phyloP scores from a whole-genome alignment of 2,113 vertebrate species.

The Paedocypris sp. region DNA sequence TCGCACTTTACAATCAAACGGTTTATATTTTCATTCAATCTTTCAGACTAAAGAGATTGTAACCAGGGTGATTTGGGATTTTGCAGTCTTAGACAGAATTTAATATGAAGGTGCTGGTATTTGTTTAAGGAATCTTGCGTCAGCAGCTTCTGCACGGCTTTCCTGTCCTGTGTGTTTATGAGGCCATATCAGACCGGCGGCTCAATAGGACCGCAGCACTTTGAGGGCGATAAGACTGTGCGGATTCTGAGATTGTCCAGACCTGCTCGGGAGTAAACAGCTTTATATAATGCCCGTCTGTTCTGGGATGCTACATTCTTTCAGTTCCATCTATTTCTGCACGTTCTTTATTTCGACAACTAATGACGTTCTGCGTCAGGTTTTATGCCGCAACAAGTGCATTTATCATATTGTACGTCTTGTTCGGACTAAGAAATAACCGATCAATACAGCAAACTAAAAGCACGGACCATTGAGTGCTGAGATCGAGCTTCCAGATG shows the following conservation, averaged over 20 bases:
- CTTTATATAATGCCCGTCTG: not conserved
- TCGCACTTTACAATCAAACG: not conserved
- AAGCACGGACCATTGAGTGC: not conserved
- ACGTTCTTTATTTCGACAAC: too few species aligned
- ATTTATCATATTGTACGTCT: not conserved
- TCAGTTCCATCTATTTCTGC: not conserved
- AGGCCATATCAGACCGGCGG: conserved; percentile 3
- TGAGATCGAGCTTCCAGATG: conserved; percentile 2
- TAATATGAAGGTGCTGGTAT: not conserved
- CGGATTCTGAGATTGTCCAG: conserved; percentile 7
- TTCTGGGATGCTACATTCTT: not conserved
- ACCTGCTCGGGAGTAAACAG: conserved; percentile 1
- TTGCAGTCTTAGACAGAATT: not conserved
- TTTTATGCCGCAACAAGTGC: not conserved
- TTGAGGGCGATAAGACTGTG: not conserved
- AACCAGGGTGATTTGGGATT: conserved; percentile 9
- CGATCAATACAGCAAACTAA: not conserved
- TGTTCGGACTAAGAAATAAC: not conserved
- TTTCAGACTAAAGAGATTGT: not conserved
- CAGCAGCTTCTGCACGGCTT: not conserved
- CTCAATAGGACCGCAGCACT: conserved; percentile 8
- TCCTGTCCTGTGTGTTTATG: conserved; percentile 12
- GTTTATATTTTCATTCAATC: conserved; percentile 8
- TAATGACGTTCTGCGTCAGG: too few species aligned
- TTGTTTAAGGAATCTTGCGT: conserved; percentile 12